Evolutionary conservation across 2,113 vertebrate genomes (phyloP), one percentile per base, ranked within the genome.

Genomic region (Circaetus gallicus): DNA sequence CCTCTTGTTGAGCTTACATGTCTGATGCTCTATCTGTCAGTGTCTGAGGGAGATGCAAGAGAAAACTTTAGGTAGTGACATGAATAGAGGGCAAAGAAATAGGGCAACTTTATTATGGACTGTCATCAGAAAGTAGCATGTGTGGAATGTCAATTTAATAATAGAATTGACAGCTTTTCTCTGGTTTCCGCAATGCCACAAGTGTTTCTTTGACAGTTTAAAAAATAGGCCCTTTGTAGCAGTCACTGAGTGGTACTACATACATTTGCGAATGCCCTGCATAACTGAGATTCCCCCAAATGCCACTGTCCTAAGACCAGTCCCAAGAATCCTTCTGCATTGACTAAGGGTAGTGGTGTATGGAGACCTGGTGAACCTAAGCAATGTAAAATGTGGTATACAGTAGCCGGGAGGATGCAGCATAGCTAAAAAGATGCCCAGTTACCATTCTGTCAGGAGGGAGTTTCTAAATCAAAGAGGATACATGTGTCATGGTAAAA

Each of bases 241-340:
- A 53, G 91, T 70, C 96, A 97, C 89, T 97, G 94, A 98, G 98
- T 98, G 98, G 98, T 98, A 99, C 98, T 98, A 98, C 98, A 99
- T 99, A 99, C 98, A 99, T 99, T 99, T 99, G 99, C 98, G 99
- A 99, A 99, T 99, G 98, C 98, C 97, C 98, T 82, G 93, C 99
- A 99, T 99, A 98, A 98, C 98, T 99, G 95, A 96, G 98, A 99
- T 99, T 99, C 99, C 98, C 98, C 61, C 89, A 98, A 97, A 97
- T 98, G 98, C 98, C 97, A 97, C 98, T 97, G 97, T 98, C 98
- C 97, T 96, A 96, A 96, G 96, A 91, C 97, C 96, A 98, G 96
- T 97, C 98, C 97, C 98, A 98, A 98, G 98, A 98, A 98, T 98
- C 97, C 97, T 97, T 98, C 97, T 98, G 98, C 93, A 97, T 88